phyloP scores from a whole-genome alignment of 2,113 vertebrate genomes.

The Chaetodon trifascialis region DNA sequence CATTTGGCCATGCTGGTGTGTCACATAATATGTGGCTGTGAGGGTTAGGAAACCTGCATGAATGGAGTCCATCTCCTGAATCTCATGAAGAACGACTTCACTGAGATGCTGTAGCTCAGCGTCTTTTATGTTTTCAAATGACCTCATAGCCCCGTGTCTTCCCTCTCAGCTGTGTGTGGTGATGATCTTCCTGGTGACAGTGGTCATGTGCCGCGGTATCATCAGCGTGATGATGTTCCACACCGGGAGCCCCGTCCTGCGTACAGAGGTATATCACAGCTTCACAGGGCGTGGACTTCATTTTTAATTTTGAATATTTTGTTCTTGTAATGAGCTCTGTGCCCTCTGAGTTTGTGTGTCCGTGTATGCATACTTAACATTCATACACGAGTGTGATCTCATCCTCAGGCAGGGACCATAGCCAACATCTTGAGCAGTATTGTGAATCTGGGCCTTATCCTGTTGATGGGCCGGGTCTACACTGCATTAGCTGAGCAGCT shows the following conservation, averaged over 20 bases:
- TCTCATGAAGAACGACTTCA: neutral
- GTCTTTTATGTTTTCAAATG: neutral
- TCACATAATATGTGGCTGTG: neutral
- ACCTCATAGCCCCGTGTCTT: neutral
- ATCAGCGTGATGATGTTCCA: slow-evolving; percentile 86
- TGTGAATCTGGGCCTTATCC: slow-evolving; percentile 85
- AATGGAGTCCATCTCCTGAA: neutral
- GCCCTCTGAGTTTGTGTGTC: neutral
- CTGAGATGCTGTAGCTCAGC: neutral
- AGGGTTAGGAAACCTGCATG: neutral
- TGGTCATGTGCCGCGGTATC: slow-evolving; percentile 87
- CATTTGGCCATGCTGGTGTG: neutral
- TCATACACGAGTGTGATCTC: neutral
- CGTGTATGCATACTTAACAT: too few relatives aligned
- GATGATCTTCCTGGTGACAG: slow-evolving; percentile 88
- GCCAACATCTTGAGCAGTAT: slow-evolving; percentile 86
- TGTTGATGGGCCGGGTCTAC: slow-evolving; percentile 86
- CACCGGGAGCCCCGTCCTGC: slow-evolving; percentile 83
- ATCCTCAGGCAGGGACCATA: slow-evolving; percentile 84
- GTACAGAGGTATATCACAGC: slow-evolving; percentile 81
- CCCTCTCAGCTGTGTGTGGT: slow-evolving; percentile 83
- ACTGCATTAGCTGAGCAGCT: slow-evolving; percentile 86
- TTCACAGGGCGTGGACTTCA: neutral
- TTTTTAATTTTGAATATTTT: neutral
- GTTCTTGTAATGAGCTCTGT: neutral